Evolutionary conservation across 2,113 vertebrate species (phyloP).

Genomic region (Cyphomyrus discorhynchus): DNA sequence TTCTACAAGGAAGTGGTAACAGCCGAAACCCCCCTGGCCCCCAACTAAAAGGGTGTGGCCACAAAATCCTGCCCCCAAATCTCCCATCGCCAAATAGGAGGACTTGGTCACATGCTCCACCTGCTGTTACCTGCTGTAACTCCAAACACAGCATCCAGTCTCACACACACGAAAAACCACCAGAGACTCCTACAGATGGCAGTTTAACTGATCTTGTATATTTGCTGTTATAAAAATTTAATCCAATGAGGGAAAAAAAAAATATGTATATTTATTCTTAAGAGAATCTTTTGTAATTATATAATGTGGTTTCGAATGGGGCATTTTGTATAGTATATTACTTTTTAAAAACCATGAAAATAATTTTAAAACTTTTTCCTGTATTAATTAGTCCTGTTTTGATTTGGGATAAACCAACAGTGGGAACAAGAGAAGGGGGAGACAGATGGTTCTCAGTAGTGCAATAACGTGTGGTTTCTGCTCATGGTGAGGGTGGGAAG

Average conservation of each 20-base stretch:
- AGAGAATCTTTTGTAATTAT: conserved; percentile 36
- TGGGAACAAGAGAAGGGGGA: neutral
- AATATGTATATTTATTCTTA: conserved; percentile 35
- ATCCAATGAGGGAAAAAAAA: conserved; percentile 6
- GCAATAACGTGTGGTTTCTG: neutral
- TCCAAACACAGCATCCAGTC: neutral
- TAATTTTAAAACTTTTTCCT: neutral
- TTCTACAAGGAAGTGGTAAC: conserved; percentile 63
- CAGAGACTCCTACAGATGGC: neutral
- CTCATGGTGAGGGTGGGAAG: neutral
- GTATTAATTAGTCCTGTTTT: neutral
- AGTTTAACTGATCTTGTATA: conserved; percentile 5
- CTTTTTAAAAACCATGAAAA: neutral
- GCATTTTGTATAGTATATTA: neutral
- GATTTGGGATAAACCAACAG: neutral
- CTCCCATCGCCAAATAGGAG: neutral
- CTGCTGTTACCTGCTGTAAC: neutral
- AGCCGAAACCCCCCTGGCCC: conserved; percentile 32
- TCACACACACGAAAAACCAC: neutral
- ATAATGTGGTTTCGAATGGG: conserved; percentile 22
- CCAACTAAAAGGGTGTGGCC: conserved; percentile 45
- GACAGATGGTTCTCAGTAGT: neutral
- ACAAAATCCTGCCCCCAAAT: too few species aligned
- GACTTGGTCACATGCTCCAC: neutral
- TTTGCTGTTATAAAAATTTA: conserved; percentile 23